These are phyloP conservation scores for Galaxias olidus DNA, from an alignment of 2,797 vertebrate species.

Conservation along the genomic window DNA sequence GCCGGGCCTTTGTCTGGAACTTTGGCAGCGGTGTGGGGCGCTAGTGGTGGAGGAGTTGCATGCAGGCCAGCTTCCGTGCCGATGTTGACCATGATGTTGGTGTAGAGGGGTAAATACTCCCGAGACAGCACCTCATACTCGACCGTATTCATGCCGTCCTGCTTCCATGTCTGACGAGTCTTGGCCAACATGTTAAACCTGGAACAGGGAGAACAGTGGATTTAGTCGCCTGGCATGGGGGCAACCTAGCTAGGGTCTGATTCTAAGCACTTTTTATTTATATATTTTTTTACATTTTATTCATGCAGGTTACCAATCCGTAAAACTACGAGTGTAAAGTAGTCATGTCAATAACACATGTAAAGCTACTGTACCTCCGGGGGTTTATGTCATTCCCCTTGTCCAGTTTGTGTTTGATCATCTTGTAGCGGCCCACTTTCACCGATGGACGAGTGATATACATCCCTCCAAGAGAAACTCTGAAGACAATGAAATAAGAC, in stretches of 20 bases:
- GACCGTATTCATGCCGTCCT: conserved; percentile 76
- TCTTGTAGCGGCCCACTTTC: conserved; percentile 79
- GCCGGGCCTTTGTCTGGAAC: conserved; percentile 7
- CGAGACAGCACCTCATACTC: conserved; percentile 75
- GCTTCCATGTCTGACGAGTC: conserved; percentile 74
- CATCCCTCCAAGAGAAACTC: conserved; percentile 82
- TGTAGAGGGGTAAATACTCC: conserved; percentile 74
- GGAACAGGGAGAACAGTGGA: background rate
- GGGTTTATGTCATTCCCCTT: conserved; percentile 80
- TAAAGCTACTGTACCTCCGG: conserved; percentile 68
- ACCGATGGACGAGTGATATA: conserved; percentile 79
- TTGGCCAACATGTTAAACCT: conserved; percentile 83
- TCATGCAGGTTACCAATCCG: too few species aligned
- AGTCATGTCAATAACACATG: too few species aligned
- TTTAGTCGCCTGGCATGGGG: too few species aligned
- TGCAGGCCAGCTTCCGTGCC: conserved; percentile 66
- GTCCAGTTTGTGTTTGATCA: conserved; percentile 85
- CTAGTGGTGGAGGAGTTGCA: background rate
- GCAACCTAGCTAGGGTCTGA: too few species aligned
- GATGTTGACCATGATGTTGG: conserved; percentile 83
- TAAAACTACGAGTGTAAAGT: too few species aligned
- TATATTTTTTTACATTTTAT: too few species aligned
- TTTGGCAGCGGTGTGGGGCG: conserved; percentile 13
- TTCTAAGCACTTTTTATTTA: too few species aligned
- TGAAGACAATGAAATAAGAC: conserved; percentile 37